Evolutionary conservation across 2,888 invertebrate species (phyloP).

Genomic region (Eucriotettix oculatus): DNA sequence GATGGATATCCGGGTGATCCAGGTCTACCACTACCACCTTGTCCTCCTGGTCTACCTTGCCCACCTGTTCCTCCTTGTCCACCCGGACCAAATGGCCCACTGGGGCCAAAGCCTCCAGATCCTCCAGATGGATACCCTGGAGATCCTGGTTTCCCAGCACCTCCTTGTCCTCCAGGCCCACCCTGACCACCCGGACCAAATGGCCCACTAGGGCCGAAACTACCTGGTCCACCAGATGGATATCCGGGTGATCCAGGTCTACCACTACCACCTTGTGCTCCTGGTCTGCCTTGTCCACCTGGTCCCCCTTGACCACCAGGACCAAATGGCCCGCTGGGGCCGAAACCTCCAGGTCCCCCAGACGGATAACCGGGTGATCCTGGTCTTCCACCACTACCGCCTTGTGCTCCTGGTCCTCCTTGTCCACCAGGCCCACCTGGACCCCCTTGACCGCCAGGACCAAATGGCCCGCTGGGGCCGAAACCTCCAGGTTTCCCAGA

Average conservation of each 20-base stretch:
- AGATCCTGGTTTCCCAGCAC: constrained; percentile 12
- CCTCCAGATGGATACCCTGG: constrained; percentile 14
- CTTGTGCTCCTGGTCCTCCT: constrained; percentile 5
- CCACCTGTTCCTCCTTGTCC: constrained; percentile 7
- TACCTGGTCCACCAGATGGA: constrained; percentile 4
- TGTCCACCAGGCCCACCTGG: constrained; percentile 2
- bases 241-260: constrained; percentile 8
- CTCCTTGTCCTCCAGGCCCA: constrained; percentile 3
- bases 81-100: constrained; percentile 6
- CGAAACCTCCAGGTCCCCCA: constrained; percentile 7
- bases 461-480: constrained; percentile 6
- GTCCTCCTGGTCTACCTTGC: constrained; percentile 12
- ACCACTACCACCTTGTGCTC: constrained; percentile 15
- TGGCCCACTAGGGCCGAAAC: constrained; percentile 12
- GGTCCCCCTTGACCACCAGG: constrained; percentile 10
- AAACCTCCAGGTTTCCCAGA: constrained; percentile 6
- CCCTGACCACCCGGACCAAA: constrained; percentile 14
- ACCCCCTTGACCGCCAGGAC: constrained; percentile 3
- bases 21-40: background rate
- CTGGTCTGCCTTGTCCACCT: constrained; percentile 12
- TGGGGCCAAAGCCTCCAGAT: constrained; percentile 2
- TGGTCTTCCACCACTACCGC: constrained; percentile 9
- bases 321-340: constrained; percentile 8
- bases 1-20: constrained; percentile 8
- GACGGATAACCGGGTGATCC: constrained; percentile 8